These are phyloP conservation scores for Sigmodon hispidus DNA, from an alignment of 2,113 vertebrate species.

Conservation along the genomic window DNA sequence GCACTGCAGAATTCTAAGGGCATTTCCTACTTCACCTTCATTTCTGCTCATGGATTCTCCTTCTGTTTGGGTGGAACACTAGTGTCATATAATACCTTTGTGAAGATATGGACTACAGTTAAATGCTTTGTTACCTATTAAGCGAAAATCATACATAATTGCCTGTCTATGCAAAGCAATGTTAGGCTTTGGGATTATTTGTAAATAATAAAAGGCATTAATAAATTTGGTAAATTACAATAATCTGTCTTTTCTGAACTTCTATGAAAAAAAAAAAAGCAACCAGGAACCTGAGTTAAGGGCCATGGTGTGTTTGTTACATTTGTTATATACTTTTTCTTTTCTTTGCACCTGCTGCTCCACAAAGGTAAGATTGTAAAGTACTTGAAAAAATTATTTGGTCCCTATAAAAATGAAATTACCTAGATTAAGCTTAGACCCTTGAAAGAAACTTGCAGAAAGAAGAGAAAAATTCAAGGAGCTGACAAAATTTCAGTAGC, in stretches of 20 bases:
- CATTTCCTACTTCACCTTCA: conserved; percentile 67
- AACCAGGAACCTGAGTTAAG: background rate
- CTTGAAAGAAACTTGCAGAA: conserved; percentile 50
- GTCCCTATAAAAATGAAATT: conserved; percentile 14
- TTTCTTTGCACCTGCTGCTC: background rate
- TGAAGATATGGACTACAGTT: conserved; percentile 37
- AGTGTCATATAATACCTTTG: conserved; percentile 58
- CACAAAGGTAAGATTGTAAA: background rate
- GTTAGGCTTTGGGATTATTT: conserved; percentile 4
- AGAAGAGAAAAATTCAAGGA: background rate
- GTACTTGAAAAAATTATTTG: conserved; percentile 40
- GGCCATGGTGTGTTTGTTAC: background rate
- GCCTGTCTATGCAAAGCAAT: background rate
- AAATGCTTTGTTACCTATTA: background rate
- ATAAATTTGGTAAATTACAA: conserved; percentile 27
- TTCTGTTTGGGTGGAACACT: background rate
- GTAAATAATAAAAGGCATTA: background rate
- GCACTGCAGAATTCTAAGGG: background rate
- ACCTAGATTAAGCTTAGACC: conserved; percentile 28
- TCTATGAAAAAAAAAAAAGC: background rate
- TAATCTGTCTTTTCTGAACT: background rate
- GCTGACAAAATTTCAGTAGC: background rate
- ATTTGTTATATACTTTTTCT: background rate
- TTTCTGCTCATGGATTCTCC: background rate
- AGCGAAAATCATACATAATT: background rate